Base-by-base conservation (phyloP, 2,113 vertebrate species). In the Notarius quadriscutis region DNA sequence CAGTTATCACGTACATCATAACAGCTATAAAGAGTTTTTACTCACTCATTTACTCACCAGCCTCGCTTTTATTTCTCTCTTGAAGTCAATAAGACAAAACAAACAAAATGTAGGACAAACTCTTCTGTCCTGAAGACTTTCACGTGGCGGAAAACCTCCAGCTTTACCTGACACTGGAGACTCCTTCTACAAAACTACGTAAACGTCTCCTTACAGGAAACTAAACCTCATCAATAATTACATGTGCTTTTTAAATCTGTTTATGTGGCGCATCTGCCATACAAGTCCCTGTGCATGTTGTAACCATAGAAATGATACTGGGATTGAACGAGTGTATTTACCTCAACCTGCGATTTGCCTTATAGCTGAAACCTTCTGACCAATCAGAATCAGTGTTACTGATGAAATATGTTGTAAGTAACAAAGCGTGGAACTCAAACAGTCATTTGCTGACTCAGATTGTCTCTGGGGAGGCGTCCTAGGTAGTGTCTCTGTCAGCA, bases 401-500 rank as follows among this genome's bases (percentile, higher is more conserved):
- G 48, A 67, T 25, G 5, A 9, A 51, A 14, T 53, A 53, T 15
- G 7, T 5, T n/a, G 5, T 11, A 51, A 51, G 22, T 22, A 77
- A 5, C 22, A 25, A 51, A 0, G 10, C 14, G 48, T 22, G 20
- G 12, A 75, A 75, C 11, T n/a, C 50, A 77, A 7, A 77, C 22
- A 1, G 8, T 17, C 4, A 2, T 50, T 27, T 55, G 75, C 48
- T 51, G 72, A 75, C 20, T 75, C 20, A 25, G 41, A 20, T 41
- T 20, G 17, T 12, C 5, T 51, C 71, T 74, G 50, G 75, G 51
- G 11, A n/a, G 51, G 51, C 55, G 75, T 78, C 83, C 65, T 58
- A 72, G 58, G 81, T 82, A 84, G 53, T 25, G 51, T 22, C 51
- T 72, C 57, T 57, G 69, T 72, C 50, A 48, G 20, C 63, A 69